These are phyloP conservation scores for Erebia epiphron DNA, from an alignment of 2,888 invertebrate species.

Conservation along the genomic window DNA sequence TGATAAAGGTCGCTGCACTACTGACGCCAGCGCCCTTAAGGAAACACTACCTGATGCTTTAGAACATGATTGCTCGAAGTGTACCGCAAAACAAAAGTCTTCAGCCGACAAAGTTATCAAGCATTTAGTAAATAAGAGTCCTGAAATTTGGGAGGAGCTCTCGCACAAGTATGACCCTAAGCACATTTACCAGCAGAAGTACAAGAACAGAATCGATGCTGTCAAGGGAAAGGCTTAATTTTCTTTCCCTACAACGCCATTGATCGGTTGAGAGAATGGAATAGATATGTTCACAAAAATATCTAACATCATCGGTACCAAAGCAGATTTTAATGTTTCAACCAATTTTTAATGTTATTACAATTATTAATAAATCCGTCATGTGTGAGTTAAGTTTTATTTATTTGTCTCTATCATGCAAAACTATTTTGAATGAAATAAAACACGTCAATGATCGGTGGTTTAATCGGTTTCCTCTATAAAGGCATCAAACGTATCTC, in stretches of 20 bases:
- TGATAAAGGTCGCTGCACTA: slow-evolving; percentile 85
- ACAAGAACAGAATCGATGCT: slow-evolving; percentile 76
- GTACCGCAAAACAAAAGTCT: slow-evolving; percentile 83
- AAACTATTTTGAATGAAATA: not conserved
- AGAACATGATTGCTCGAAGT: slow-evolving; percentile 86
- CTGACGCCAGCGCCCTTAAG: slow-evolving; percentile 85
- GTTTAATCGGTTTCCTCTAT: slow-evolving; percentile 49
- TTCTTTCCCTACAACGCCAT: not conserved
- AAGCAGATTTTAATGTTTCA: slow-evolving; percentile 6
- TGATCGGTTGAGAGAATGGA: not conserved
- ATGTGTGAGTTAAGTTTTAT: not conserved
- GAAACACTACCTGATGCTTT: slow-evolving; percentile 88
- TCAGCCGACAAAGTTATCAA: slow-evolving; percentile 86
- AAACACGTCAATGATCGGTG: not conserved
- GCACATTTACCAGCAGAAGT: slow-evolving; percentile 85
- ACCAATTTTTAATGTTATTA: not conserved
- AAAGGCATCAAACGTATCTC: slow-evolving; percentile 82
- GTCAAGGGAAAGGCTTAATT: slow-evolving; percentile 49
- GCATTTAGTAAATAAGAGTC: slow-evolving; percentile 86
- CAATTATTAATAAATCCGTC: slow-evolving; percentile 8
- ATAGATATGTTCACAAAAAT: not conserved
- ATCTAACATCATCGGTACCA: not conserved
- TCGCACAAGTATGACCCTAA: slow-evolving; percentile 88
- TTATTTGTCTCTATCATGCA: not conserved
- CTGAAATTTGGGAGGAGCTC: slow-evolving; percentile 86